These are phyloP conservation scores for Hyaena hyaena DNA, from an alignment of 2,113 vertebrate species.

Conservation along the genomic window DNA sequence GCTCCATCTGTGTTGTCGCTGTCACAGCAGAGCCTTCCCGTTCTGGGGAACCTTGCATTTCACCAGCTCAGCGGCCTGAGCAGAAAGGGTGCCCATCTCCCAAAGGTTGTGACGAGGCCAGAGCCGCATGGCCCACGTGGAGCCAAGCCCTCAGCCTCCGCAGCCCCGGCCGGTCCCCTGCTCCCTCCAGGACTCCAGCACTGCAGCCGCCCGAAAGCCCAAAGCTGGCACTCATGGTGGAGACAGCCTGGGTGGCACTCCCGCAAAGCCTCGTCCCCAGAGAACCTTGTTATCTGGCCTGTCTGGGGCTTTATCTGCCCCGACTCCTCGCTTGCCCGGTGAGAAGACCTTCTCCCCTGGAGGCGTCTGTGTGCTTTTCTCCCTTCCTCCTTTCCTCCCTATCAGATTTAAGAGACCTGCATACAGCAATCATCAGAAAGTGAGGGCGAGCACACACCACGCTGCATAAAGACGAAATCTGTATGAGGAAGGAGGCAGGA, in stretches of 20 bases:
- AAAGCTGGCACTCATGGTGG: rapidly evolving
- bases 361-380: neutral
- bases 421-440: neutral
- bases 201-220: neutral
- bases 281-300: no score
- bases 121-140: rapidly evolving
- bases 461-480: neutral
- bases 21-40: rapidly evolving
- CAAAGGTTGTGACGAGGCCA: neutral
- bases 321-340: neutral
- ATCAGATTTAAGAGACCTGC: neutral
- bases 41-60: rapidly evolving
- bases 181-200: neutral
- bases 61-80: no score
- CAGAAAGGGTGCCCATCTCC: no score
- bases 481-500: neutral
- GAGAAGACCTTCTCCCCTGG: neutral
- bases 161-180: neutral
- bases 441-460: neutral
- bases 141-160: rapidly evolving
- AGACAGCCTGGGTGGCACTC: rapidly evolving
- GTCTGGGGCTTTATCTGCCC: neutral
- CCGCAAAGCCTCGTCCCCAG: neutral
- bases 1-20: rapidly evolving
- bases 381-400: neutral